Evolutionary conservation across 2,888 invertebrate species (phyloP).

Genomic region (Rhamphomyia laevipes): DNA sequence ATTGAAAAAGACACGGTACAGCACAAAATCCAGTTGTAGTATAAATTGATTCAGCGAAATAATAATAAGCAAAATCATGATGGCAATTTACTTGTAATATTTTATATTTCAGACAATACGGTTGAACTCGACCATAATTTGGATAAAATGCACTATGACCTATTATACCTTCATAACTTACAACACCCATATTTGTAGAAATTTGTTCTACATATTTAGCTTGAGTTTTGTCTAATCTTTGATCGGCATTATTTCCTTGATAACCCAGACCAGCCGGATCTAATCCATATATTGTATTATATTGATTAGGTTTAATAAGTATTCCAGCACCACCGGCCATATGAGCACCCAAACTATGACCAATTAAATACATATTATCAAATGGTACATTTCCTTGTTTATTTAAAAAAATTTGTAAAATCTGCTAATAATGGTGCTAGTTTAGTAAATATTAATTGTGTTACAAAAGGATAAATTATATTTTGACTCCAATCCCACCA

Average conservation of each 20-base stretch:
- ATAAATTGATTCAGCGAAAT: too few species aligned
- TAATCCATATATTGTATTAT: conserved; percentile 31
- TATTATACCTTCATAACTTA: neutral
- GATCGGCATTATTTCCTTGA: conserved; percentile 21
- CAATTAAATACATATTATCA: conserved; percentile 30
- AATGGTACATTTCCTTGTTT: conserved; percentile 20
- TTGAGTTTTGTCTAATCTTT: conserved; percentile 19
- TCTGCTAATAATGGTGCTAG: conserved; percentile 24
- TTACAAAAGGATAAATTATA: conserved; percentile 24
- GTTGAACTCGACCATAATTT: too few species aligned
- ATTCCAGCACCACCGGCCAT: conserved; percentile 34
- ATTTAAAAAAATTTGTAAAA: conserved; percentile 29
- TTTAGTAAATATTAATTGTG: conserved; percentile 24
- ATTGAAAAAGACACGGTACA: too few species aligned
- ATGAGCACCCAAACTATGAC: conserved; percentile 39
- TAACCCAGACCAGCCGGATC: conserved; percentile 38
- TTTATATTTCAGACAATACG: too few species aligned
- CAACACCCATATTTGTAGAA: neutral
- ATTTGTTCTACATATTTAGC: conserved; percentile 6
- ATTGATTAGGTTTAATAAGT: conserved; percentile 20
- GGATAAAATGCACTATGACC: too few species aligned
- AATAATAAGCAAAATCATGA: too few species aligned
- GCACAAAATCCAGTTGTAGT: too few species aligned
- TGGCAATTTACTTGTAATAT: too few species aligned
- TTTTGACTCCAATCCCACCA: conserved; percentile 25